Percentiles rank a stretch among this genome's conserved stretches.
These are phyloP conservation scores for Drosophila buzzatii DNA, from an alignment of 2,888 invertebrate species.

Conservation along the genomic window DNA sequence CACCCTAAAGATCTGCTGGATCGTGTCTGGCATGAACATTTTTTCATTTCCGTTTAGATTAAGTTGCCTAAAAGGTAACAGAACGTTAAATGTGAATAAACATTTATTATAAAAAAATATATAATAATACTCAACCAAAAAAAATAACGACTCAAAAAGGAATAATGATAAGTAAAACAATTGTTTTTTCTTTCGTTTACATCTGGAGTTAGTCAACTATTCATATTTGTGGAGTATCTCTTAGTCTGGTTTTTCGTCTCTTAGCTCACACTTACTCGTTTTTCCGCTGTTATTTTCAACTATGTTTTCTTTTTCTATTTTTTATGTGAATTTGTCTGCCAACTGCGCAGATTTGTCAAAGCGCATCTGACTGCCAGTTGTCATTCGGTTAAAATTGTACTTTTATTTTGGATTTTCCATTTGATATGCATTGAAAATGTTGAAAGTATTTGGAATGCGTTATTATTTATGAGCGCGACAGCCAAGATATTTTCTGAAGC, in stretches of 20 bases:
- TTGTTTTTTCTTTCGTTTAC: too few species aligned
- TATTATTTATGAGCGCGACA: constrained; percentile 41
- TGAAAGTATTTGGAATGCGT: constrained; percentile 39
- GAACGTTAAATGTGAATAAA: too few species aligned
- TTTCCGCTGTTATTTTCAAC: constrained; percentile 7
- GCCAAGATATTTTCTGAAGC: constrained; percentile 8
- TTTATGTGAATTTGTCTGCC: constrained; percentile 25
- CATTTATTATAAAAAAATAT: too few species aligned
- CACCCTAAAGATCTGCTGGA: too few species aligned
- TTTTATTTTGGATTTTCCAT: constrained; percentile 22
- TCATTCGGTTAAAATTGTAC: constrained; percentile 18
- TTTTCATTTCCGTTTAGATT: too few species aligned
- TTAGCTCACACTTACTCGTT: constrained; percentile 1
- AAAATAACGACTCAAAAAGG: too few species aligned
- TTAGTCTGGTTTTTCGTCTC: background rate
- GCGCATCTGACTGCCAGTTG: constrained; percentile 31
- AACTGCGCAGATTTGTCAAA: constrained; percentile 48
- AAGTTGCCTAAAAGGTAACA: too few species aligned
- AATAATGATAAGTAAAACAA: too few species aligned
- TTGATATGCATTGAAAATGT: constrained; percentile 53
- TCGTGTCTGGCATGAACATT: too few species aligned
- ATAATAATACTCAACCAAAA: too few species aligned
- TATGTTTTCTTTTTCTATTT: background rate
- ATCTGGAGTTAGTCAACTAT: too few species aligned
- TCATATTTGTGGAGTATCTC: background rate